These are phyloP conservation scores for Idris sp. DNA, from an alignment of 1,140 invertebrate species.

Conservation along the genomic window DNA sequence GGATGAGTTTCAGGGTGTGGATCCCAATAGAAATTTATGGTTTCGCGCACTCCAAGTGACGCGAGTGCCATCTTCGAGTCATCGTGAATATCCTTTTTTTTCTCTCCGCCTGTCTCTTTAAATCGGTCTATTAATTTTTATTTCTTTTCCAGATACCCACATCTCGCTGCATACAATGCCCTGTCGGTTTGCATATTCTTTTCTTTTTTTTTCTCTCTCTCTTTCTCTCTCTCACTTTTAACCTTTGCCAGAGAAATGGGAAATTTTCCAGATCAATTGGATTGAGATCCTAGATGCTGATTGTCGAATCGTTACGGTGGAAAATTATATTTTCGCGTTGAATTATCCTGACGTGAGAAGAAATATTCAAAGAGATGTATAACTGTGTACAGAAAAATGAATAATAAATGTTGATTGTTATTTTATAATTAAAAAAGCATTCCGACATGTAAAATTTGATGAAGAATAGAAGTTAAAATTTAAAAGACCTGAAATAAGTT, in stretches of 20 bases:
- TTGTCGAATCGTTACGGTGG: conserved; percentile 12
- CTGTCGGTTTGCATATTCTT: conserved; percentile 36
- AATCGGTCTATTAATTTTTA: conserved; percentile 62
- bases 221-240: conserved; percentile 25
- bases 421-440: too few species aligned
- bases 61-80: conserved; percentile 36
- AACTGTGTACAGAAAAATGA: too few species aligned
- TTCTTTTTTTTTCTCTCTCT: conserved; percentile 8
- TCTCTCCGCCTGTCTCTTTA: conserved; percentile 42
- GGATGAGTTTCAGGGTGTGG: conserved; percentile 51
- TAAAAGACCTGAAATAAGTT: conserved; percentile 38
- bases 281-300: conserved; percentile 16
- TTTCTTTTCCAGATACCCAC: conserved; percentile 51
- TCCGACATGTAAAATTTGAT: too few species aligned
- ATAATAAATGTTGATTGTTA: too few species aligned
- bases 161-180: conserved; percentile 54
- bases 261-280: conserved; percentile 48
- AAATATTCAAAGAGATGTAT: too few species aligned
- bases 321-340: conserved; percentile 26
- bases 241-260: conserved; percentile 24
- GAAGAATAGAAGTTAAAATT: conserved; percentile 38
- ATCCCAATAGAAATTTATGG: conserved; percentile 59
- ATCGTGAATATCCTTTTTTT: conserved; percentile 54
- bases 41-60: conserved; percentile 42
- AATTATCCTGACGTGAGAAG: too few species aligned